A percentile compares a stretch with the other conserved stretches of the same genome.
phyloP scores from a whole-genome alignment of 2,888 invertebrate genomes.

The Polylopha cassiicola region DNA sequence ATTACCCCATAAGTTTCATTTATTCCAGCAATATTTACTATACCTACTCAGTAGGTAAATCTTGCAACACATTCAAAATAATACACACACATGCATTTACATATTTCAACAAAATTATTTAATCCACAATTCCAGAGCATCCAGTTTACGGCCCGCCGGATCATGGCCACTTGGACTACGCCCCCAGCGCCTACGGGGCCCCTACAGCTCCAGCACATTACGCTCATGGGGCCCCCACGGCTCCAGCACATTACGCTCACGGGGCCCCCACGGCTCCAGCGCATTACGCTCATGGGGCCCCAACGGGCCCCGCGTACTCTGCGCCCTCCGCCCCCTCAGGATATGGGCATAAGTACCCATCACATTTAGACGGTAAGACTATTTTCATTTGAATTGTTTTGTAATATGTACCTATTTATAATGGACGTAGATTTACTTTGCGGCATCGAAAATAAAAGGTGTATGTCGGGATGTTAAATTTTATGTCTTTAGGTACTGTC shows the following conservation, averaged over 20 bases:
- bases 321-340: slow-evolving; percentile 58
- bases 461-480: no score
- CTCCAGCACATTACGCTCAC: slow-evolving; percentile 58
- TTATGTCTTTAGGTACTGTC: no score
- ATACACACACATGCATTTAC: no score
- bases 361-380: slow-evolving; percentile 68
- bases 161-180: slow-evolving; percentile 54
- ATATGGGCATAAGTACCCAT: slow-evolving; percentile 62
- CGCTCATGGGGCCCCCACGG: slow-evolving; percentile 53
- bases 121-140: slow-evolving; percentile 41
- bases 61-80: no score
- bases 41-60: no score
- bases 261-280: slow-evolving; percentile 25
- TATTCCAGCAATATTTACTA: no score
- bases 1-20: no score
- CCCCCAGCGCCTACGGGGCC: slow-evolving; percentile 52
- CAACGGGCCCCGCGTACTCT: slow-evolving; percentile 62
- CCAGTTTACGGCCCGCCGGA: slow-evolving; percentile 62
- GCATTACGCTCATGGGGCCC: slow-evolving; percentile 33
- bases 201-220: slow-evolving; percentile 23
- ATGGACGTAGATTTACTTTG: no score
- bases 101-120: no score
- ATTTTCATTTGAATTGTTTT: no score
- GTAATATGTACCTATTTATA: background rate
- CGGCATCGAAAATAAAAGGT: no score